Conservation (phyloP, 2,797 vertebrate species). For the Mus spretus region DNA sequence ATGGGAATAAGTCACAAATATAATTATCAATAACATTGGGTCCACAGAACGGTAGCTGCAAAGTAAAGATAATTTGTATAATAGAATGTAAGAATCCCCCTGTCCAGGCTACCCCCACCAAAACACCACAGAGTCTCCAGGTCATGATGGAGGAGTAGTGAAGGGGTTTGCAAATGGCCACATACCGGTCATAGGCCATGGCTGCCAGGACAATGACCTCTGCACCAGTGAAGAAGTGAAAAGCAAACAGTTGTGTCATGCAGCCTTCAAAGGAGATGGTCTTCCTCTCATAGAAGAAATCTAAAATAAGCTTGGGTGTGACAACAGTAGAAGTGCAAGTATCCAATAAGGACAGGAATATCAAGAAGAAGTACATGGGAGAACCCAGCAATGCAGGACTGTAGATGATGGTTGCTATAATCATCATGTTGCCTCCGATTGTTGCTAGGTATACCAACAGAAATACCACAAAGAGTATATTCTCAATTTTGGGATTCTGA, state of each 20-base stretch:
- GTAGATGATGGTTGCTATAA: background rate
- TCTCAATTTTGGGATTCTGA: background rate
- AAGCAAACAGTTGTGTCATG: background rate
- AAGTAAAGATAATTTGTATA: slow-evolving; percentile 62
- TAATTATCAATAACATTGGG: slow-evolving; percentile 74
- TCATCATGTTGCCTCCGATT: background rate
- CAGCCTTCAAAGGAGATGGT: background rate
- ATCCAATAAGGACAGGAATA: background rate
- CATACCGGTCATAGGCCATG: background rate
- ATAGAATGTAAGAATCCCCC: slow-evolving; percentile 54
- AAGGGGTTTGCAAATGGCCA: slow-evolving; percentile 58
- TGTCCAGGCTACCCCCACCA: slow-evolving; percentile 28
- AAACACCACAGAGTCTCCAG: slow-evolving; percentile 3
- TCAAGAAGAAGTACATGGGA: background rate
- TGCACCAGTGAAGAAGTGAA: background rate
- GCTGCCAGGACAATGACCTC: background rate
- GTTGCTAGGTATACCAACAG: background rate
- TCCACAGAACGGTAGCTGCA: slow-evolving; percentile 74
- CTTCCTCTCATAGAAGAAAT: background rate
- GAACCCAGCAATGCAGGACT: background rate
- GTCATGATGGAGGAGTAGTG: slow-evolving; percentile 75
- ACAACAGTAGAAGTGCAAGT: background rate
- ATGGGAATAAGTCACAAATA: slow-evolving; percentile 73
- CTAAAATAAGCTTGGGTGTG: background rate
- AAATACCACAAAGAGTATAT: background rate